A percentile compares a stretch with the other conserved stretches of the same genome.
Conservation (phyloP, 2,113 vertebrate species). For the Vulpes lagopus region DNA sequence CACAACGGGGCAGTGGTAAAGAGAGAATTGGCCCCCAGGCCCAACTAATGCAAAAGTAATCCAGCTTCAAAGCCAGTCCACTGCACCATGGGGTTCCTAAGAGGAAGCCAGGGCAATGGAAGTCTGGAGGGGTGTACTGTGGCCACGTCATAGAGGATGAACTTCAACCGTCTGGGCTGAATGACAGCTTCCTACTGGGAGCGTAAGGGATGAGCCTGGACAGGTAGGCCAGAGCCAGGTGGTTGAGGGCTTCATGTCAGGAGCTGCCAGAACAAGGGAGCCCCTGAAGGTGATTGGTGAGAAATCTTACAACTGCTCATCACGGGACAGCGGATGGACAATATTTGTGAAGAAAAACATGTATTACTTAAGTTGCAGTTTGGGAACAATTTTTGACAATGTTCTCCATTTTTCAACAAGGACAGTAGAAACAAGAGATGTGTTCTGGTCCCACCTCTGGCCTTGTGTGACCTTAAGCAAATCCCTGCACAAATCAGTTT, state of each 20-base stretch:
- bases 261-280: background rate
- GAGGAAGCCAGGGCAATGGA: background rate
- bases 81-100: no score
- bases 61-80: background rate
- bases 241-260: background rate
- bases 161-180: background rate
- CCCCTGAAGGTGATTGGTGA: background rate
- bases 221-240: background rate
- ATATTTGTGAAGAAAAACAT: background rate
- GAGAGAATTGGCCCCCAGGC: background rate
- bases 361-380: background rate
- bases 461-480: background rate
- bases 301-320: background rate
- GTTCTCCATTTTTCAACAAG: background rate
- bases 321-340: background rate
- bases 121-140: background rate
- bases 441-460: background rate
- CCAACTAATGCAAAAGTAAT: background rate
- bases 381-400: background rate
- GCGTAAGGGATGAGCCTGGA: no score
- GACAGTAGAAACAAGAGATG: background rate
- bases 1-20: background rate
- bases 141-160: accelerated
- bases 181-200: background rate
- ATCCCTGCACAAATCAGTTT: background rate